These are phyloP conservation scores for Drosophila nebulosa DNA, from an alignment of 1,140 invertebrate species.

Conservation along the genomic window DNA sequence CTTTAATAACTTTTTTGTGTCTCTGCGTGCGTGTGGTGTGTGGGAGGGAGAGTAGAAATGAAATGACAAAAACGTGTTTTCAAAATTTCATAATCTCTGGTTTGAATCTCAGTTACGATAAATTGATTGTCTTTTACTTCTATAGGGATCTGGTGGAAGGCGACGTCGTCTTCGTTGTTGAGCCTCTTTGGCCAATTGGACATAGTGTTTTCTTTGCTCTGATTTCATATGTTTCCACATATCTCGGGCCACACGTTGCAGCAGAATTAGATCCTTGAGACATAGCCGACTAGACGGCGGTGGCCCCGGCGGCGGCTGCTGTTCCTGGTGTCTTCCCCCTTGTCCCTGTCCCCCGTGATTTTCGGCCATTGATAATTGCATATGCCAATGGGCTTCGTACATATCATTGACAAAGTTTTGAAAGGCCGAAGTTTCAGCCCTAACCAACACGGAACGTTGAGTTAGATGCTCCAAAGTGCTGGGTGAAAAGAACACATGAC, in stretches of 20 bases:
- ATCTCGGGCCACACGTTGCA: constrained; percentile 13
- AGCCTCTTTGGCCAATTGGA: constrained; percentile 5
- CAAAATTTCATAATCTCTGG: background rate
- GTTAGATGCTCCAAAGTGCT: constrained; percentile 19
- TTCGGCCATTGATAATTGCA: constrained; percentile 5
- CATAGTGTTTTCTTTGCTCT: constrained; percentile 2
- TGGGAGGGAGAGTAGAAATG: background rate
- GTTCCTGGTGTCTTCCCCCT: no score
- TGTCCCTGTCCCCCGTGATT: constrained; percentile 1
- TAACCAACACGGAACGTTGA: background rate
- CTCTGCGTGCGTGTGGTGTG: background rate
- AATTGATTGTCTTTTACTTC: background rate
- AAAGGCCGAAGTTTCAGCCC: constrained; percentile 12
- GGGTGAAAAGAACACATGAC: constrained; percentile 14
- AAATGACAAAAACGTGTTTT: background rate
- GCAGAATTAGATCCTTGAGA: background rate
- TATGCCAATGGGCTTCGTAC: constrained; percentile 11
- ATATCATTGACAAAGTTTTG: constrained; percentile 23
- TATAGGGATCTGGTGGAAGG: constrained; percentile 16
- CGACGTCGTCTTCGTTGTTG: background rate
- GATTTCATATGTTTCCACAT: constrained; percentile 10
- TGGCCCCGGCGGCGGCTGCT: background rate
- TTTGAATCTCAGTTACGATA: no score
- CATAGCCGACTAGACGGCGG: background rate
- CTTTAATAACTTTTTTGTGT: background rate